A percentile compares a stretch with the other conserved stretches of the same genome.
These are phyloP conservation scores for Heliothis peltigera DNA, from an alignment of 2,888 invertebrate species.

Conservation along the genomic window DNA sequence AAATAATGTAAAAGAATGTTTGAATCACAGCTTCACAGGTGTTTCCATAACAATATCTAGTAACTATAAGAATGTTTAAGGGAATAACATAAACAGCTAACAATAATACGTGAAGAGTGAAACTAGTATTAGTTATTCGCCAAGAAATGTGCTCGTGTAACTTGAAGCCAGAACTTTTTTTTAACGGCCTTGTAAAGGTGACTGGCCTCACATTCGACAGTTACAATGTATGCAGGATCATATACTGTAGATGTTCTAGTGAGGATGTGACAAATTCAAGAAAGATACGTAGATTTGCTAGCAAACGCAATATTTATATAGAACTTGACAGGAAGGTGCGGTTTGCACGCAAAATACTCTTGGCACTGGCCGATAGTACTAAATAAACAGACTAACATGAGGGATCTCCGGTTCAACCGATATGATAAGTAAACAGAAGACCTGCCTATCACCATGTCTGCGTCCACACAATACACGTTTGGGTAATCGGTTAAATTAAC, in stretches of 20 bases:
- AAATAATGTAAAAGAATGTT: conserved; percentile 3
- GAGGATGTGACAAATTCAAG: conserved; percentile 41
- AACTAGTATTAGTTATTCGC: conserved; percentile 12
- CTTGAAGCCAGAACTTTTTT: conserved; percentile 30
- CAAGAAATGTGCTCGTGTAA: conserved; percentile 23
- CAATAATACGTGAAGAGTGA: conserved; percentile 2
- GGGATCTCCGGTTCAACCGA: conserved; percentile 18
- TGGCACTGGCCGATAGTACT: conserved; percentile 68
- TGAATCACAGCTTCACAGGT: conserved; percentile 10
- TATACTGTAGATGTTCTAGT: conserved; percentile 25
- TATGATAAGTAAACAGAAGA: conserved; percentile 31
- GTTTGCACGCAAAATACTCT: conserved; percentile 64
- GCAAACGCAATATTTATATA: conserved; percentile 48
- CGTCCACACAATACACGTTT: conserved; percentile 27
- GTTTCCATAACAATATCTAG: conserved; percentile 8
- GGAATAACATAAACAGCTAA: not conserved
- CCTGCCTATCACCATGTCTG: conserved; percentile 7
- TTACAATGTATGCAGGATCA: conserved; percentile 37
- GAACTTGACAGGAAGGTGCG: conserved; percentile 62
- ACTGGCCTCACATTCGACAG: conserved; percentile 67
- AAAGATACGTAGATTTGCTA: conserved; percentile 32
- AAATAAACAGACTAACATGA: conserved; percentile 57
- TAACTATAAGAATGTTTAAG: not conserved
- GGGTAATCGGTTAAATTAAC: conserved; percentile 44
- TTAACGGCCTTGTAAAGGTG: conserved; percentile 73